Evolutionary conservation across 2,113 vertebrate species (phyloP), one percentile per base, ranked within the genome.

Genomic region (Agapornis roseicollis): DNA sequence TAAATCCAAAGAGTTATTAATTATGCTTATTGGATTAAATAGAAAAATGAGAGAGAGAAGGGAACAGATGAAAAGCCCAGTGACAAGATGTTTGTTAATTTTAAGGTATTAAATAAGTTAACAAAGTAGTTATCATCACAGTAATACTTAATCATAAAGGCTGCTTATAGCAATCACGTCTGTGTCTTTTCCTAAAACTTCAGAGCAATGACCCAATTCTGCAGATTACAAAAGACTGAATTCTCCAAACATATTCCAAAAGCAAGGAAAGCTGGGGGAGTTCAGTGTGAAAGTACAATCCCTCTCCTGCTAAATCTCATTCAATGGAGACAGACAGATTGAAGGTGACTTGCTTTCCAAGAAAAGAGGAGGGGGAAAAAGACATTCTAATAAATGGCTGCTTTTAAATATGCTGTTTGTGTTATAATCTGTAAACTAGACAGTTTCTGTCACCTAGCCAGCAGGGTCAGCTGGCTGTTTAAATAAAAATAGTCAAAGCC

Each of bases 281-380:
- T 86, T 70, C 52, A 39, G 33, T 74, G 52, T 70, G 29, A 71
- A 93, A 90, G 31, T 58, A 89, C 35, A 85, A 68, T 16, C 27
- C 6, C 2, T 42, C 52, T 82, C 61, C 85, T 88, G 76, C 50
- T 90, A 85, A 85, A 93, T 91, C 31, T 94, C 55, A 78, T 80
- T 94, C 77, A 90, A 35, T 0, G 0, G 60, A 95, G 41, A 89
- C 4, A 86, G 58, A 90, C 11, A 91, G 53, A 73, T 65, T 71
- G 69, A 92, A 95, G 63, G 55, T 85, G 41, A 93, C 47, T 85
- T 44, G 37, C 70, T 88, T 96, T 97, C 94, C 84, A 95, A 90
- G 79, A 96, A 95, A 87, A 85, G 87, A 88, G 35, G 35, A 80
- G 28, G 35, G 10, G 2, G 27, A 68, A 81, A 89, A 88, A 61